phyloP scores from a whole-genome alignment of 2,113 vertebrate genomes.

The Climacteris rufus region DNA sequence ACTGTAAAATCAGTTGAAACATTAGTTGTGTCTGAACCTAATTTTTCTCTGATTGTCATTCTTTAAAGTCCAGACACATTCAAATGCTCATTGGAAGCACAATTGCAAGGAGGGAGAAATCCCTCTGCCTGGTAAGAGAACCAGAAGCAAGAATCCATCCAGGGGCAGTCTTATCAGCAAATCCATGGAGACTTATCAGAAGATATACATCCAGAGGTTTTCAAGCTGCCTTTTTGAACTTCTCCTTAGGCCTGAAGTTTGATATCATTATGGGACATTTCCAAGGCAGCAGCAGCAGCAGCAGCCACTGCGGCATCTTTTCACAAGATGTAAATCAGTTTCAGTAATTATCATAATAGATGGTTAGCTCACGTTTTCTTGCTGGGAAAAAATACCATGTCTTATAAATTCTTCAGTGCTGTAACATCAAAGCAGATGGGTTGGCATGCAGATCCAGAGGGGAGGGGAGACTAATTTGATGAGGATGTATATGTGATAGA shows the following conservation, averaged over 20 bases:
- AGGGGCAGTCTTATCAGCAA: conserved; percentile 35
- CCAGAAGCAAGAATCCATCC: conserved; percentile 21
- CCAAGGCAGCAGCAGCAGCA: background rate
- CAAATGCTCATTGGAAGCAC: background rate
- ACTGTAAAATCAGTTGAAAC: background rate
- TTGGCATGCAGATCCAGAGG: background rate
- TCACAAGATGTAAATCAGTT: conserved; percentile 64
- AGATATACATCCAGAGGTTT: conserved; percentile 45
- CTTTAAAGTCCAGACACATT: background rate
- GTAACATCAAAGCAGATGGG: conserved; percentile 61
- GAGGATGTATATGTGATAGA: conserved; percentile 19
- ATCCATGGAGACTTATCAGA: conserved; percentile 29
- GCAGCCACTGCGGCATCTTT: conserved; percentile 30
- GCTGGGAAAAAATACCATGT: conserved; percentile 55
- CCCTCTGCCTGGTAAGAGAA: background rate
- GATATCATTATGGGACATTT: conserved; percentile 44
- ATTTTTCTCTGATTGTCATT: background rate
- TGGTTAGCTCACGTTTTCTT: conserved; percentile 55
- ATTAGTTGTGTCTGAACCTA: background rate
- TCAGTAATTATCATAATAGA: conserved; percentile 69
- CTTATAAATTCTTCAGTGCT: conserved; percentile 54
- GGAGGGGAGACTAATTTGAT: conserved; percentile 51
- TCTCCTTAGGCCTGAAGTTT: conserved; percentile 54
- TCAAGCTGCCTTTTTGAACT: conserved; percentile 35
- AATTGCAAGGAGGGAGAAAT: background rate